A percentile compares a stretch with the other conserved stretches of the same genome.
Conservation (phyloP, 2,888 invertebrate genomes). For the Scaptomyza tumidula region DNA sequence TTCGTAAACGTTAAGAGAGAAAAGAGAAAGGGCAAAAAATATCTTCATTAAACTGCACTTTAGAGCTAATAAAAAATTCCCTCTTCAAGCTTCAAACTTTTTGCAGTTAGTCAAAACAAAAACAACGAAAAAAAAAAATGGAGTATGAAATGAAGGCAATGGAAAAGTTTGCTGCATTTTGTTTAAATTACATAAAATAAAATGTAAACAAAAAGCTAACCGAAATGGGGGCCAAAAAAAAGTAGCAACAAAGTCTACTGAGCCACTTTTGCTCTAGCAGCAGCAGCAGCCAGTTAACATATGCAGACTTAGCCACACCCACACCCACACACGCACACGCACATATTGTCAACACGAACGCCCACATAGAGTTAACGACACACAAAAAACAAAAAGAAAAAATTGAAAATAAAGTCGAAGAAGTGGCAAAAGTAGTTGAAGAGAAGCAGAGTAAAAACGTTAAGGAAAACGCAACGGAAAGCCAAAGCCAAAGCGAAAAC, state of each 20-base stretch:
- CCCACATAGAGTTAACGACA: slow-evolving; percentile 76
- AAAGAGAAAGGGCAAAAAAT: slow-evolving; percentile 12
- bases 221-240: slow-evolving; percentile 18
- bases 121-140: background rate
- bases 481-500: slow-evolving; percentile 65
- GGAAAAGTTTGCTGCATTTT: slow-evolving; percentile 51
- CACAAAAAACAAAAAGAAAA: slow-evolving; percentile 1
- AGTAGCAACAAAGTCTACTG: slow-evolving; percentile 57
- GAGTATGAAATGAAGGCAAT: slow-evolving; percentile 1
- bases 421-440: slow-evolving; percentile 2
- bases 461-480: slow-evolving; percentile 42
- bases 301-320: slow-evolving; percentile 68
- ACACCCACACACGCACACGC: slow-evolving; percentile 9
- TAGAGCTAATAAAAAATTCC: slow-evolving; percentile 48
- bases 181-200: slow-evolving; percentile 71
- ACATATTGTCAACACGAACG: slow-evolving; percentile 69
- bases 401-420: slow-evolving; percentile 7
- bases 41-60: slow-evolving; percentile 67
- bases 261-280: slow-evolving; percentile 65
- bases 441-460: slow-evolving; percentile 27
- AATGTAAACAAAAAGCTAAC: slow-evolving; percentile 55
- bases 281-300: slow-evolving; percentile 66
- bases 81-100: slow-evolving; percentile 30
- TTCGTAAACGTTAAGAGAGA: background rate
- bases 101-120: slow-evolving; percentile 3